phyloP scores from a whole-genome alignment of 1,140 invertebrate genomes.

The Zaprionus vittiger region DNA sequence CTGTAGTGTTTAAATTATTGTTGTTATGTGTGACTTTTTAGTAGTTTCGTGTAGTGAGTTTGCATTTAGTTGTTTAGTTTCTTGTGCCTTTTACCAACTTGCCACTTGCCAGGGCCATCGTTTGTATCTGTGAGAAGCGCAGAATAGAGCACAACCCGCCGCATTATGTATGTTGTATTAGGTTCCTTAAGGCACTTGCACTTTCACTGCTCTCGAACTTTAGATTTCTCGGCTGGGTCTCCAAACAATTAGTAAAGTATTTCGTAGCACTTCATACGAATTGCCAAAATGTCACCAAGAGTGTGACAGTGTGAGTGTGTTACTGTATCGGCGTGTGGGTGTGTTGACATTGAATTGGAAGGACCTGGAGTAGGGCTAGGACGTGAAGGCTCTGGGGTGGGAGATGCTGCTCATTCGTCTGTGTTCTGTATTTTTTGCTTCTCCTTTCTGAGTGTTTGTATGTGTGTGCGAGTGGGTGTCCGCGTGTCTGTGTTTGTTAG shows the following conservation, averaged over 20 bases:
- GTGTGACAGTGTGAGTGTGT: slow-evolving; percentile 8
- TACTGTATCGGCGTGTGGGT: not conserved
- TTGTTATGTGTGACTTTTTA: not conserved
- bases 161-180: slow-evolving; percentile 18
- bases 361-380: slow-evolving; percentile 1
- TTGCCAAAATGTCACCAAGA: slow-evolving; percentile 28
- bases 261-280: slow-evolving; percentile 14
- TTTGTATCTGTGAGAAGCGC: slow-evolving; percentile 35
- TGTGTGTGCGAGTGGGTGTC: slow-evolving; percentile 29
- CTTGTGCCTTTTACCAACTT: slow-evolving; percentile 21
- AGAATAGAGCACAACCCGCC: slow-evolving; percentile 38
- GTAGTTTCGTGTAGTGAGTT: slow-evolving; percentile 1
- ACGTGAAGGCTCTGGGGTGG: not conserved
- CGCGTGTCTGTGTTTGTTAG: slow-evolving; percentile 2
- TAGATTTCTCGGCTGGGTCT: slow-evolving; percentile 8
- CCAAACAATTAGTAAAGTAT: slow-evolving; percentile 18
- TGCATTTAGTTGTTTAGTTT: slow-evolving; percentile 9
- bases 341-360: slow-evolving; percentile 35
- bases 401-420: slow-evolving; percentile 32
- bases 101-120: slow-evolving; percentile 13
- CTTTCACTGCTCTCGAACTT: slow-evolving; percentile 52
- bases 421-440: slow-evolving; percentile 16
- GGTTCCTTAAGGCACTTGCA: slow-evolving; percentile 73
- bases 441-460: slow-evolving; percentile 4
- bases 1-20: slow-evolving; percentile 37